Evolutionary conservation across 2,797 vertebrate species (phyloP).

Genomic region (Crocidura indochinensis): DNA sequence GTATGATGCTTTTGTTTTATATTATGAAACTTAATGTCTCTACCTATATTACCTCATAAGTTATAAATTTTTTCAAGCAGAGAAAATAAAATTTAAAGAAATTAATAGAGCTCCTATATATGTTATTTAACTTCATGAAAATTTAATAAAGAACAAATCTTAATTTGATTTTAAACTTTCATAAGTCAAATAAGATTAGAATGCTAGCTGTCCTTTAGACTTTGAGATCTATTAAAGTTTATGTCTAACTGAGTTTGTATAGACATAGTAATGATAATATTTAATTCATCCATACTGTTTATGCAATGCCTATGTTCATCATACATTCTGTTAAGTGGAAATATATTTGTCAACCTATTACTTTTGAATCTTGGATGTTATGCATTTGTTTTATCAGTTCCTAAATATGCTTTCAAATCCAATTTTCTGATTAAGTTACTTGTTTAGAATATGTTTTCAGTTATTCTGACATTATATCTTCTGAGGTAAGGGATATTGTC

Average conservation of each 20-base stretch:
- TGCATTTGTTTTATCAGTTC: constrained; percentile 51
- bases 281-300: constrained; percentile 54
- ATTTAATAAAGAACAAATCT: constrained; percentile 51
- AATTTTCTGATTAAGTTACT: constrained; percentile 39
- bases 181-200: constrained; percentile 68
- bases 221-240: constrained; percentile 48
- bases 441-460: constrained; percentile 47
- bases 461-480: constrained; percentile 14
- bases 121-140: constrained; percentile 75
- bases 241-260: constrained; percentile 12
- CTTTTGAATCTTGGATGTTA: constrained; percentile 39
- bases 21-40: constrained; percentile 46
- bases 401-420: constrained; percentile 33
- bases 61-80: constrained; percentile 75
- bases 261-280: constrained; percentile 2
- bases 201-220: constrained; percentile 55
- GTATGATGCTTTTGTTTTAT: constrained; percentile 71
- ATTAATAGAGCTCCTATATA: constrained; percentile 72
- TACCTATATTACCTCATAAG: constrained; percentile 71
- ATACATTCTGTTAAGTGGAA: constrained; percentile 10
- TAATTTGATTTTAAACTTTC: constrained; percentile 72
- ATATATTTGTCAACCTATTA: constrained; percentile 40
- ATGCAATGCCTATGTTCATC: constrained; percentile 32
- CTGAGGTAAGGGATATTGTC: not conserved
- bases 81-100: constrained; percentile 76